Percentiles rank a stretch among this genome's conserved stretches.
Evolutionary conservation across 2,888 invertebrate species (phyloP).

Genomic region (Lingula anatina): DNA sequence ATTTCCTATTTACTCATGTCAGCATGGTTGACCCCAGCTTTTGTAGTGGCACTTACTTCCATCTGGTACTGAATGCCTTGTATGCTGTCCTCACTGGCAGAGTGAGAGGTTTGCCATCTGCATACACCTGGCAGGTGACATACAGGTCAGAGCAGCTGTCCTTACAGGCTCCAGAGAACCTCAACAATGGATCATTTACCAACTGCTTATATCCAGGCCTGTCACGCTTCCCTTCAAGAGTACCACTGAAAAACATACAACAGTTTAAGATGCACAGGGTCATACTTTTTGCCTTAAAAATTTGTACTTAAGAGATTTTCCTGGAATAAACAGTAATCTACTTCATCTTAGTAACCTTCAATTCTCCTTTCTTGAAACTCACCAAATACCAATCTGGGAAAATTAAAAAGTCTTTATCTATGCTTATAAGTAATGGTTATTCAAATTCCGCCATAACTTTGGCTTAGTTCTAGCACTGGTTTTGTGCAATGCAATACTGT

Average conservation of each 20-base stretch:
- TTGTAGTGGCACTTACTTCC: slow-evolving; percentile 68
- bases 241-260: slow-evolving; percentile 64
- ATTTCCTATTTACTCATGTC: too few relatives aligned
- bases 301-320: too few relatives aligned
- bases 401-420: too few relatives aligned
- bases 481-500: too few relatives aligned
- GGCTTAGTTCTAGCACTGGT: too few relatives aligned
- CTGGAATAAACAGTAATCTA: too few relatives aligned
- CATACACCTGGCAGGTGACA: slow-evolving; percentile 78
- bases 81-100: slow-evolving; percentile 85
- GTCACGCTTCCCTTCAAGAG: slow-evolving; percentile 82
- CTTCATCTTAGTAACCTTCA: too few relatives aligned
- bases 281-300: neutral
- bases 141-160: slow-evolving; percentile 81
- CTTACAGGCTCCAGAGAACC: slow-evolving; percentile 83
- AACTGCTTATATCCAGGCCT: slow-evolving; percentile 85
- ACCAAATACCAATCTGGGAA: too few relatives aligned
- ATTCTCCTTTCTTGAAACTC: too few relatives aligned
- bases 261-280: neutral
- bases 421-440: too few relatives aligned
- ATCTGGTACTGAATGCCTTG: slow-evolving; percentile 84
- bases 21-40: too few relatives aligned
- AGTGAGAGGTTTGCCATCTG: slow-evolving; percentile 75
- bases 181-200: slow-evolving; percentile 79
- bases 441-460: too few relatives aligned